A percentile compares a stretch with the other conserved stretches of the same genome.
Conservation (phyloP, 2,113 vertebrate species). For the Sciurus niger region DNA sequence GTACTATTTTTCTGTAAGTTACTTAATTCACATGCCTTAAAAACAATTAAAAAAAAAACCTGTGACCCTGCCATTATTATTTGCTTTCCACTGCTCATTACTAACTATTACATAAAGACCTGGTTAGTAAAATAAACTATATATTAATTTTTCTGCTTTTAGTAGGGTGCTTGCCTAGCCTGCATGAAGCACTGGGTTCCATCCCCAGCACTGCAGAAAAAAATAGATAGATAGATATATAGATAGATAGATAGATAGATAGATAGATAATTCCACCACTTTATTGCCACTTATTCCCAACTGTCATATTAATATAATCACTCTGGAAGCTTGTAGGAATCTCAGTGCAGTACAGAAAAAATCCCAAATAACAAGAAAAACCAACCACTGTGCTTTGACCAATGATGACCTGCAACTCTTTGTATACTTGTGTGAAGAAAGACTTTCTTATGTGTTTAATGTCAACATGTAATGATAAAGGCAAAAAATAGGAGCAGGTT, state of each 20-base stretch:
- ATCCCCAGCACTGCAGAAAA: neutral
- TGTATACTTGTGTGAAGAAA: neutral
- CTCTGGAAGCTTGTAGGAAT: neutral
- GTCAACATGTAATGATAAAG: slow-evolving; percentile 7
- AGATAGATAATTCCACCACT: neutral
- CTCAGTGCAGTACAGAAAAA: neutral
- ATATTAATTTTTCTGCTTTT: neutral
- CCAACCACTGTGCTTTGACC: neutral
- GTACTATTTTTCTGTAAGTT: no score
- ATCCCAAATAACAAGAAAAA: neutral
- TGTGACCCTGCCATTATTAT: no score
- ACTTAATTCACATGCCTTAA: no score
- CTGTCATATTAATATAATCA: neutral
- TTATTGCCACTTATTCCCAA: neutral
- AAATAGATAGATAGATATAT: neutral
- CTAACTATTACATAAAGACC: no score
- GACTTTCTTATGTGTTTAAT: neutral
- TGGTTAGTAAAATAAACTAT: neutral
- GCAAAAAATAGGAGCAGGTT: neutral
- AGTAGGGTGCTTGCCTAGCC: neutral
- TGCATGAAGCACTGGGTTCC: neutral
- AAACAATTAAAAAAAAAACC: no score
- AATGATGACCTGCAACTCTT: neutral
- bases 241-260: neutral
- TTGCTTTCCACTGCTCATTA: no score